phyloP scores from a whole-genome alignment of 1,140 invertebrate species.

The Drosophila obscura region DNA sequence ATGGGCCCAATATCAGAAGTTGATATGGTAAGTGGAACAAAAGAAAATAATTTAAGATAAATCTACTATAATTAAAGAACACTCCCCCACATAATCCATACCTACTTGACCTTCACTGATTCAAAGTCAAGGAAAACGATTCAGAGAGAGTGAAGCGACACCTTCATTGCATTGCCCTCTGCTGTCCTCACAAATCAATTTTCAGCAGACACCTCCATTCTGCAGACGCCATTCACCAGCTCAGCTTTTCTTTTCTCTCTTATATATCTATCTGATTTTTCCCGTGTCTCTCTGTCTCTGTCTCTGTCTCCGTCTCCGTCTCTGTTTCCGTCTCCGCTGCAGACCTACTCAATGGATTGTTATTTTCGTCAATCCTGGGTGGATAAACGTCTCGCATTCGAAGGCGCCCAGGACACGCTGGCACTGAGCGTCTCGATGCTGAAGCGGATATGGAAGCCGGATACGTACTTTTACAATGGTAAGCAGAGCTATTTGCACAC shows the following conservation, averaged over 20 bases:
- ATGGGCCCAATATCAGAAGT: constrained; percentile 95
- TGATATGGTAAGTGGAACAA: constrained; percentile 89
- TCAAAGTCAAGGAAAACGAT: too few relatives aligned
- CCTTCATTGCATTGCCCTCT: background rate
- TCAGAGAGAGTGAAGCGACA: too few relatives aligned
- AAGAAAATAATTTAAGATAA: background rate
- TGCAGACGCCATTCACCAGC: background rate
- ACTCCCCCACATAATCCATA: background rate
- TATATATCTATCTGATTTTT: background rate
- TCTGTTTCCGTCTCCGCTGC: constrained; percentile 56
- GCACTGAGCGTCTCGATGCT: constrained; percentile 91
- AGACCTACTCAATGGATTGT: constrained; percentile 96
- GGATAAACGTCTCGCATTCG: constrained; percentile 89
- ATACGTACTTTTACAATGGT: constrained; percentile 95
- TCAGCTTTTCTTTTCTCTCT: background rate
- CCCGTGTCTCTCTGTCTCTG: constrained; percentile 9
- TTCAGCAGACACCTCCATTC: background rate
- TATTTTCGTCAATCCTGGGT: constrained; percentile 94
- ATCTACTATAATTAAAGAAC: background rate
- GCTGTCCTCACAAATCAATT: constrained; percentile 8
- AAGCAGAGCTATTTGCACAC: constrained; percentile 94
- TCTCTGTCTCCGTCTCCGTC: constrained; percentile 1
- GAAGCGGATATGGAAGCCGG: constrained; percentile 93
- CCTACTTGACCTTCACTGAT: too few relatives aligned
- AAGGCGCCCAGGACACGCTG: constrained; percentile 87